Conservation (phyloP, 2,888 invertebrate species). For the Gortyna flavago region DNA sequence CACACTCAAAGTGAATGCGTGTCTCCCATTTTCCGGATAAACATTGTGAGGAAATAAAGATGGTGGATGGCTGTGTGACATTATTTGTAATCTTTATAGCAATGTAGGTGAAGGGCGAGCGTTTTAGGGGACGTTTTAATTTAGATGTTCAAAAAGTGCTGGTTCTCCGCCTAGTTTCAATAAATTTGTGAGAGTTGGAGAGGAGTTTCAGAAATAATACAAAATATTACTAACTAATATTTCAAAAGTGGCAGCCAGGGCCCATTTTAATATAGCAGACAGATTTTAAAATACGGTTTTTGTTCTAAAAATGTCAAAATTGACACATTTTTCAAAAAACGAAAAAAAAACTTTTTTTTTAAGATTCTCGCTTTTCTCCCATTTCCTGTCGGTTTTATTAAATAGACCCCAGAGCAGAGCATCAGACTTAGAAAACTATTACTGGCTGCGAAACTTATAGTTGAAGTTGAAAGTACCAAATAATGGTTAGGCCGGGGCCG, state of each 20-base stretch:
- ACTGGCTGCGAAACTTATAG: neutral
- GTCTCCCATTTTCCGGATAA: constrained; percentile 33
- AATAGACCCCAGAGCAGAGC: neutral
- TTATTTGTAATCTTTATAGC: constrained; percentile 14
- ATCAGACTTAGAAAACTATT: neutral
- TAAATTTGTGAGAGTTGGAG: neutral
- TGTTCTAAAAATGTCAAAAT: neutral
- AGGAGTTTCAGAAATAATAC: neutral
- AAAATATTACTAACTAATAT: no score
- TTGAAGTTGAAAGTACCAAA: neutral
- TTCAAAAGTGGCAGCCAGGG: no score
- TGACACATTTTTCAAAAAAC: neutral
- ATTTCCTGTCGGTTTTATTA: no score
- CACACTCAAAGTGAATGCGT: constrained; percentile 38
- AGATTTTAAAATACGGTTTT: neutral
- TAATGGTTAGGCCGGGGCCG: neutral
- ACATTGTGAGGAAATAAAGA: constrained; percentile 39
- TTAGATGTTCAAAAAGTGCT: neutral
- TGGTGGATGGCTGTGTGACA: constrained; percentile 3
- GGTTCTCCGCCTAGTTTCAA: neutral
- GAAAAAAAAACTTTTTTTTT: neutral
- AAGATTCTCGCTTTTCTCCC: neutral
- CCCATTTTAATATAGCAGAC: neutral
- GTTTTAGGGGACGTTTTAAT: neutral
- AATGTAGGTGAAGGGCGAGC: neutral